Base-by-base conservation (phyloP, 2,113 vertebrate species). In the Melanocharis versteri region DNA sequence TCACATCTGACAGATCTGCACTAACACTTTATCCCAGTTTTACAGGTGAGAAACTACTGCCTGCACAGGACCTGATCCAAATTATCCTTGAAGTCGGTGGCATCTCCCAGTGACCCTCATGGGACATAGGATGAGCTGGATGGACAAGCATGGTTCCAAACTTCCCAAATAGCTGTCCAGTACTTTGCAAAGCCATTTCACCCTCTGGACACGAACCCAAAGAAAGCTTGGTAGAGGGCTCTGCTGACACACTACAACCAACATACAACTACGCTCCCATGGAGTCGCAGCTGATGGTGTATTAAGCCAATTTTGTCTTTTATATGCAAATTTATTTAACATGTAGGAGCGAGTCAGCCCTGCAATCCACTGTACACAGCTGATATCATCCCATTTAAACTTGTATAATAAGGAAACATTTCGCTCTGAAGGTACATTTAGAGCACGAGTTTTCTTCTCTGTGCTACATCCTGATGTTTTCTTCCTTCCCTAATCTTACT, bases 51-150 rank as follows among this genome's bases (percentile, higher is more conserved):
- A 69, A 77, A 22, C n/a, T 50, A 12, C 60, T 93, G 37, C 26
- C 33, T 73, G 28, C 50, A 70, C 8, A 65, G 54, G 28, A 64
- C 13, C 10, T 3, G 1, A 45, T 13, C 68, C 58, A 84, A 81
- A 61, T 24, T 35, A 18, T 8, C 20, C 21, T 65, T 39, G 13
- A 57, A 77, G 30, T 26, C 2, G 0, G 35, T 16, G 12, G 23
- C 18, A 70, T 35, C 10, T 81, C 48, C 33, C 2, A 1, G 31
- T 26, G 44, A 39, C 18, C 10, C 35, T 42, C 35, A 11, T 0
- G 0, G 26, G 57, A 33, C 7, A 13, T 0, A 18, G 0, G 21
- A n/a, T 83, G 66, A 72, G 15, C 33, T 47, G n/a, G 65, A 42
- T 47, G n/a, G 65, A 42, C 37, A 71, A 57, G 19, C 0, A 6